phyloP scores from a whole-genome alignment of 2,797 vertebrate genomes.

The Lycodopsis pacificus region DNA sequence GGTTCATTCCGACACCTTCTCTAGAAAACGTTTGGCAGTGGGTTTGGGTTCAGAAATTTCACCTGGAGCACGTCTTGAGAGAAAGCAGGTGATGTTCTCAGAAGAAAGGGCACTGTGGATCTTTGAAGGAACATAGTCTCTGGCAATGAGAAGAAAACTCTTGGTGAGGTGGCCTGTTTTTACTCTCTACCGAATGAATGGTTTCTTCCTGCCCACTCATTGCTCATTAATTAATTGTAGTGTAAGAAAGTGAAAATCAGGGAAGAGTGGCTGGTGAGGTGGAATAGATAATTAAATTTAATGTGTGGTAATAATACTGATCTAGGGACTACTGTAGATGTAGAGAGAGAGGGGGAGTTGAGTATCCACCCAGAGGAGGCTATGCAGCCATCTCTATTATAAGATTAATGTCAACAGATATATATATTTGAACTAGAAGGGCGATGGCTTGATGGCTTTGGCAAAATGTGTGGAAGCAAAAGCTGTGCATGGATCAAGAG shows the following conservation, averaged over 20 bases:
- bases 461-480: constrained; percentile 49
- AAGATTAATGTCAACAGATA: constrained; percentile 21
- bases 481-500: constrained; percentile 19
- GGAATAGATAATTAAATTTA: constrained; percentile 18
- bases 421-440: constrained; percentile 23
- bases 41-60: constrained; percentile 51
- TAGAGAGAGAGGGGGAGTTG: background rate
- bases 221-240: constrained; percentile 13
- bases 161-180: constrained; percentile 26
- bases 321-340: constrained; percentile 17
- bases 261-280: constrained; percentile 25
- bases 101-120: constrained; percentile 58
- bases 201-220: constrained; percentile 18
- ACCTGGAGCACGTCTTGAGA: constrained; percentile 57
- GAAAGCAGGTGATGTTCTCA: constrained; percentile 52
- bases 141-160: constrained; percentile 32
- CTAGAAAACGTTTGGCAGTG: constrained; percentile 77
- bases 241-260: constrained; percentile 18
- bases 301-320: constrained; percentile 28
- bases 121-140: constrained; percentile 40
- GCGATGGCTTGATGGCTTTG: constrained; percentile 50
- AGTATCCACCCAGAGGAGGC: constrained; percentile 23
- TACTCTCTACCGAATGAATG: constrained; percentile 23
- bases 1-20: constrained; percentile 52
- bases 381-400: constrained; percentile 13